Percentiles rank a stretch among this genome's conserved stretches.
Evolutionary conservation across 1,140 invertebrate genomes (phyloP).

Genomic region (Scylla paramamosain): DNA sequence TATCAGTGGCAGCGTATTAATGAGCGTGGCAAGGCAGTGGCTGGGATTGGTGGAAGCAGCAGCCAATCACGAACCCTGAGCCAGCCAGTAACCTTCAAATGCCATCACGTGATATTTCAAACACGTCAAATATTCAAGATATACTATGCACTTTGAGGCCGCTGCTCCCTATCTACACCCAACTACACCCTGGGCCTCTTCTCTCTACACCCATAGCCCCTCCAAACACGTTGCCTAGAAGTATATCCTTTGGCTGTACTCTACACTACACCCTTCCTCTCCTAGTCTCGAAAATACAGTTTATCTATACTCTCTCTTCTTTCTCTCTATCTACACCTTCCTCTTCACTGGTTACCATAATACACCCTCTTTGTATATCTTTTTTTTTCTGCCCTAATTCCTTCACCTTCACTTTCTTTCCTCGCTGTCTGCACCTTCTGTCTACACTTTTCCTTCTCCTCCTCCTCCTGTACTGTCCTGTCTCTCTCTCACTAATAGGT

Average conservation of each 20-base stretch:
- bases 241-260: not conserved
- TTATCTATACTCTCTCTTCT: too few relatives aligned
- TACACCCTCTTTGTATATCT: too few relatives aligned
- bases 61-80: not conserved
- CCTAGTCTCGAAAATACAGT: too few relatives aligned
- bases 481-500: not conserved
- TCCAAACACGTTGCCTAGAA: too few relatives aligned
- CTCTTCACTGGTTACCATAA: too few relatives aligned
- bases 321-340: too few relatives aligned
- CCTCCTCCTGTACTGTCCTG: not conserved
- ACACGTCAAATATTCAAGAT: not conserved
- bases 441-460: not conserved
- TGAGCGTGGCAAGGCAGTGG: not conserved
- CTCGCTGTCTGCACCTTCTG: too few relatives aligned
- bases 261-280: too few relatives aligned
- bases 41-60: not conserved
- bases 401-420: too few relatives aligned
- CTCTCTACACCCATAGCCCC: not conserved
- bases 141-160: not conserved
- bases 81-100: not conserved
- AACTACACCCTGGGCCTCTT: not conserved
- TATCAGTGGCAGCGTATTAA: not conserved
- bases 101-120: not conserved
- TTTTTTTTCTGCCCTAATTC: too few relatives aligned
- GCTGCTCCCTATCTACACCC: not conserved